Base-by-base conservation (phyloP, 2,888 invertebrate genomes). In the Oxystoma pomonae region DNA sequence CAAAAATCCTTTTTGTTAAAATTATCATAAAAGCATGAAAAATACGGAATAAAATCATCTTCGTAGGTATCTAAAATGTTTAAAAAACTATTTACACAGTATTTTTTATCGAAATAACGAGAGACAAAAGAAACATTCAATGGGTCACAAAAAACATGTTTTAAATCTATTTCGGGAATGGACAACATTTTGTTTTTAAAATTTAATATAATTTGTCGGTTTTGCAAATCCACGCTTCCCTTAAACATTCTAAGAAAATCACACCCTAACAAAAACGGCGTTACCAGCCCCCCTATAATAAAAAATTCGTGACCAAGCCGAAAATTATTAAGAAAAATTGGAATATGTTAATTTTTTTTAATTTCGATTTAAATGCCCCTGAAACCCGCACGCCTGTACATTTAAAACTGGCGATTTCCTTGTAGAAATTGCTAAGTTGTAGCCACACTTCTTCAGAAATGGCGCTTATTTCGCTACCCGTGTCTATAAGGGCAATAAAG, bases 401-500 rank as follows among this genome's bases (percentile, higher is more conserved):
- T 22, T 49, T 18, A 58, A 62, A 62, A 20, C 16, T 16, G 5
- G 62, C 21, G 16, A 62, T 62, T 16, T 50, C 20, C 16, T 51
- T n/a, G 20, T 58, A 58, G 17, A 35, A 62, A 19, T 58, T 58
- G 12, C 16, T 7, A 3, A 62, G 51, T 22, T 62, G 58, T 19
- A 56, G 49, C 62, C 58, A 62, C 7, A 58, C 35, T 16, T 62
- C 62, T 16, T 58, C 20, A 50, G 49, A 49, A 16, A 62, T 58
- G 2, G 20, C 62, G 5, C 52, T 52, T 49, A 62, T 58, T 51
- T 58, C 16, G 53, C 62, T 62, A 19, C 62, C 62, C 9, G 58
- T 62, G 17, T 62, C 58, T 0, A 62, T 20, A 51, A 58, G 20
- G n/a, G 59, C 59, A 2, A 20, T 21, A 57, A 57, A 58, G 16